Conservation (phyloP, 1,140 invertebrate genomes). For the Vanessa atalanta region DNA sequence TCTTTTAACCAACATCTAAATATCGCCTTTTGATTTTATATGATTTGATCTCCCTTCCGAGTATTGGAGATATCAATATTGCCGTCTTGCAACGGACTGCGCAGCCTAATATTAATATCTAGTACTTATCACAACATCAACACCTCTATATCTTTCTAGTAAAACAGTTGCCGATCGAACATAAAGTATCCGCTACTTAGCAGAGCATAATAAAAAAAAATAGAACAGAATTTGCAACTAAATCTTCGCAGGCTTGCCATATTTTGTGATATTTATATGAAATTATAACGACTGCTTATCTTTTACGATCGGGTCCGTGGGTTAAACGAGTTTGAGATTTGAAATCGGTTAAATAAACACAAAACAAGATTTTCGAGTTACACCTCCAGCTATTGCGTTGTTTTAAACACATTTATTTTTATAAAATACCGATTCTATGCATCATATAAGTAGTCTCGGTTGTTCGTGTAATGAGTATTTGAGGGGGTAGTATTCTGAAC, state of each 20-base stretch:
- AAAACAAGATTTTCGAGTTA: slow-evolving; percentile 44
- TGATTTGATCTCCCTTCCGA: no score
- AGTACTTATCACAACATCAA: no score
- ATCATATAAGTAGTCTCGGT: no score
- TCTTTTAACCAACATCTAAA: no score
- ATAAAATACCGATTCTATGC: not conserved
- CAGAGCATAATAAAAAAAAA: not conserved
- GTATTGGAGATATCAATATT: no score
- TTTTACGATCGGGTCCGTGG: slow-evolving; percentile 33
- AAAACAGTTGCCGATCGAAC: not conserved
- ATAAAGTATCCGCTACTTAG: not conserved
- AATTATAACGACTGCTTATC: slow-evolving; percentile 25
- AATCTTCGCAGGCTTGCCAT: not conserved
- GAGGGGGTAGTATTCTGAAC: no score
- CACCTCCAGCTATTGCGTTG: slow-evolving; percentile 25
- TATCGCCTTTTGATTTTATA: no score
- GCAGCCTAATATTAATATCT: no score
- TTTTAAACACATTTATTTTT: not conserved
- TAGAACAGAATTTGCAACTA: not conserved
- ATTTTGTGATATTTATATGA: slow-evolving; percentile 21
- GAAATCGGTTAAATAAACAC: slow-evolving; percentile 41
- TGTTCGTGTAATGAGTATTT: no score
- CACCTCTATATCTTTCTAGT: not conserved
- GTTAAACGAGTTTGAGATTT: slow-evolving; percentile 43
- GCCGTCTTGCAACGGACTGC: no score